Evolutionary conservation across 2,113 vertebrate genomes (phyloP), one percentile per base, ranked within the genome.

Genomic region (Columba janthina): DNA sequence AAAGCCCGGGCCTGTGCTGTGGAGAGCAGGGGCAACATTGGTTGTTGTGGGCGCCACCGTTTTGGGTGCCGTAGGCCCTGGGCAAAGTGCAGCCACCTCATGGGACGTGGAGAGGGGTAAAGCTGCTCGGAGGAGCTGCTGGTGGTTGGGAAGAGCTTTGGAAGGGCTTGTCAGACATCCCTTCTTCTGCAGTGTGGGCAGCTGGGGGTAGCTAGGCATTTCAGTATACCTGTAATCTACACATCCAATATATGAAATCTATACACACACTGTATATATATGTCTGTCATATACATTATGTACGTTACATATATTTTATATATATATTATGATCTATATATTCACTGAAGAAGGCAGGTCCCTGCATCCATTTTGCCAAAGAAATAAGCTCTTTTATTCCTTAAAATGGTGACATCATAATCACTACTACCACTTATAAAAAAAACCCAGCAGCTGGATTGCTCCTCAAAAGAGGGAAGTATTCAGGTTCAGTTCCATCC

Each of bases 181-280:
- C 19, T 38, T 12, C 5, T 31, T 4, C 36, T 5, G 51, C 15
- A 9, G 12, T 4, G 16, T 16, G 26, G 56, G 10, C 16, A 6
- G 1, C 36, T 6, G 20, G 7, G 34, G 38, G 31, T 38, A 8
- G 28, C 7, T 24, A 1, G 40, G 34, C n/a, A 5, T 65, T 56
- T 78, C 34, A 40, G 5, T 8, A 6, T 28, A 4, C 26, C 5
- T 18, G 1, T 10, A 24, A 19, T 31, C 25, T 26, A 0, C 24
- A 2, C 4, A 1, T 36, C 48, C n/a, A 26, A 1, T 3, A 1
- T 14, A 11, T 15, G 22, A 22, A 34, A 29, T 17, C 40, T 56
- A 4, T 32, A 12, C 15, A 38, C 15, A 7, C 5, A 4, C 25
- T 56, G 6, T 32, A 6, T 54, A 16, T 38, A 19, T 32, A 11